Evolutionary conservation across 2,113 vertebrate genomes (phyloP).

Genomic region (Ophiodon elongatus): DNA sequence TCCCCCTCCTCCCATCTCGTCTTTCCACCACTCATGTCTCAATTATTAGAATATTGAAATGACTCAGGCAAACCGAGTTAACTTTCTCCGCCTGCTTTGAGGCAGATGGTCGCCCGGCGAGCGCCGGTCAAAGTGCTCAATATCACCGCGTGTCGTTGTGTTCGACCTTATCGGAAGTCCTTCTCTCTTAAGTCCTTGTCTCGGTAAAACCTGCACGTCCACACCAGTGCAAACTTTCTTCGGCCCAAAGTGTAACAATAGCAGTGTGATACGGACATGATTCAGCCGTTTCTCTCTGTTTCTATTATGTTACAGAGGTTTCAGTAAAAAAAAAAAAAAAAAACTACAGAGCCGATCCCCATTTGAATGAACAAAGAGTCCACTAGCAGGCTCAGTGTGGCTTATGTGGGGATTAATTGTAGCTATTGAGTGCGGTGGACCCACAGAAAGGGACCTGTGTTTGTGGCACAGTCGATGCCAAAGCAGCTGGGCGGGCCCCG

Average conservation of each 20-base stretch:
- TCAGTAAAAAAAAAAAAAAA: constrained; percentile 18
- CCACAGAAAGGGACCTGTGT: constrained; percentile 76
- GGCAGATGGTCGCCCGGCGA: constrained; percentile 56
- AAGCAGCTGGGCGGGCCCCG: constrained; percentile 72
- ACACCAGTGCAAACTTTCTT: constrained; percentile 19
- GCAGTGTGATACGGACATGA: not conserved
- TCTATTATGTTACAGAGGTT: constrained; percentile 47
- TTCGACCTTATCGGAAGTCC: constrained; percentile 24
- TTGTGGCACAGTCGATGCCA: constrained; percentile 65
- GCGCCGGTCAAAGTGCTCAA: constrained; percentile 38
- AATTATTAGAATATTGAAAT: constrained; percentile 62
- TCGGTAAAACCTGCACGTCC: constrained; percentile 18
- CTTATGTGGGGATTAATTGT: constrained; percentile 72
- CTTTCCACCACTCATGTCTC: constrained; percentile 52
- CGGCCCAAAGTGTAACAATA: constrained; percentile 23
- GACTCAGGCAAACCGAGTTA: constrained; percentile 13
- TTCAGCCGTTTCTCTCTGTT: constrained; percentile 31
- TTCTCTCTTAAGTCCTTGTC: constrained; percentile 39
- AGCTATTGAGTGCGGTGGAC: constrained; percentile 65
- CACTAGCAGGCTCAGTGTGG: constrained; percentile 53
- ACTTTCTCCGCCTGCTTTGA: constrained; percentile 26
- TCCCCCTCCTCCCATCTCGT: constrained; percentile 50
- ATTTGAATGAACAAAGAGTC: constrained; percentile 63
- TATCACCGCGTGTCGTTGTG: constrained; percentile 29
- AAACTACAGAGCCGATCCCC: constrained; percentile 23